Evolutionary conservation across 1,140 invertebrate species (phyloP), one percentile per base, ranked within the genome.

Genomic region (Platorchestia sp.): DNA sequence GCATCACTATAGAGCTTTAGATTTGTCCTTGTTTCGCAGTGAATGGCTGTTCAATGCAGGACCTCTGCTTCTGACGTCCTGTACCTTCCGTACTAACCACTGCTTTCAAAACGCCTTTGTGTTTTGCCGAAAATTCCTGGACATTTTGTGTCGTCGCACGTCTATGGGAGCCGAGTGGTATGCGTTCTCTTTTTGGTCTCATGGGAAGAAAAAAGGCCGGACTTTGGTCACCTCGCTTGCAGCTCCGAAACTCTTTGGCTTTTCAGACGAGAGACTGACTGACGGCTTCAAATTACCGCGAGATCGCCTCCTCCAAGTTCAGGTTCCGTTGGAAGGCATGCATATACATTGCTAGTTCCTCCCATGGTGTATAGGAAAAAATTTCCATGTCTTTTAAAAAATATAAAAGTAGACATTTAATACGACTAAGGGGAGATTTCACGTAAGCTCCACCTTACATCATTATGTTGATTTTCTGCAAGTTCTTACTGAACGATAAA

Each of bases 1-100:
- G 91, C 43, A 93, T 93, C 43, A 93, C 91, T 47, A 93, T 47
- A 47, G 91, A 45, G 91, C 91, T 93, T 44, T 45, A 93, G 91
- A 45, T 93, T 93, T 93, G 91, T 42, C 45, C 44, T 93, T 93
- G 91, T 93, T 93, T 93, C 45, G 87, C 14, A 10, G 10, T 93
- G 43, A 93, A 93, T 93, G 44, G 43, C 43, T 45, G 43, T 19
- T 93, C 41, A 93, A 93, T 93, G 91, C 91, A 40, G 91, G 91
- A 75, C 59, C 91, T 45, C 40, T 93, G 43, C 45, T 45, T 44
- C 91, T 45, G 91, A 44, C 91, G 91, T 93, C 91, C 91, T 45
- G 91, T 93, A 22, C 45, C 43, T 93, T 93, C 41, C 91, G 36
- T 93, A 44, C 91, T 93, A 93, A 93, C 91, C 91, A 47, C 91